phyloP scores from a whole-genome alignment of 2,797 vertebrate genomes.

The Lepilemur septentrionalis region DNA sequence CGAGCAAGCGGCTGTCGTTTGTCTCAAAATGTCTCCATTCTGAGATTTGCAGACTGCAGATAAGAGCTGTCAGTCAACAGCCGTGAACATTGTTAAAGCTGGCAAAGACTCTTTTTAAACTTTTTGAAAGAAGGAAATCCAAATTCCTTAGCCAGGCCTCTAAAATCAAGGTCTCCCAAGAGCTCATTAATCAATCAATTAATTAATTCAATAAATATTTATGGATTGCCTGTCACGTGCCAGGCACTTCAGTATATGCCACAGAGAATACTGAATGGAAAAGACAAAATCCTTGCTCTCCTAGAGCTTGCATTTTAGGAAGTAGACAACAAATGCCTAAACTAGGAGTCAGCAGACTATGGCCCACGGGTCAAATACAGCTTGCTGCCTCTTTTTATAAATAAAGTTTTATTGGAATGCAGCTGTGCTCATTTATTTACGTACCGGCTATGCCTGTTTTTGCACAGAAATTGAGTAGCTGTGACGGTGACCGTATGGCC shows the following conservation, averaged over 20 bases:
- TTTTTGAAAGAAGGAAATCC: slow-evolving; percentile 48
- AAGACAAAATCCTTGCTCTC: background rate
- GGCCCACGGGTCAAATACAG: background rate
- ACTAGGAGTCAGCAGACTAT: background rate
- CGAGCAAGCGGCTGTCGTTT: slow-evolving; percentile 68
- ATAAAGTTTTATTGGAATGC: slow-evolving; percentile 74
- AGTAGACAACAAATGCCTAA: background rate
- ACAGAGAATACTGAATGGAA: background rate
- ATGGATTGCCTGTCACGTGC: background rate
- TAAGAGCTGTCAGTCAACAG: slow-evolving; percentile 70
- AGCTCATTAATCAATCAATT: slow-evolving; percentile 21
- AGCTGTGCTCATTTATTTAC: slow-evolving; percentile 58
- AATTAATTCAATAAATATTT: slow-evolving; percentile 29
- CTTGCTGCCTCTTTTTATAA: slow-evolving; percentile 33
- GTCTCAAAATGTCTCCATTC: slow-evolving; percentile 75
- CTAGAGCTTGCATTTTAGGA: background rate
- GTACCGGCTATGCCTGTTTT: slow-evolving; percentile 43
- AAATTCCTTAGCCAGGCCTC: slow-evolving; percentile 31
- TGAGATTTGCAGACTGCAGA: slow-evolving; percentile 67
- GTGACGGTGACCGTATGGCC: slow-evolving; percentile 61
- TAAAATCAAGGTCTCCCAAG: slow-evolving; percentile 34
- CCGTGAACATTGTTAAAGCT: slow-evolving; percentile 48
- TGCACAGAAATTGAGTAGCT: slow-evolving; percentile 34
- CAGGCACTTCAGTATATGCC: background rate
- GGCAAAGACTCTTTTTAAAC: slow-evolving; percentile 52